Conservation (phyloP, 2,888 invertebrate genomes). For the Myopa testacea region DNA sequence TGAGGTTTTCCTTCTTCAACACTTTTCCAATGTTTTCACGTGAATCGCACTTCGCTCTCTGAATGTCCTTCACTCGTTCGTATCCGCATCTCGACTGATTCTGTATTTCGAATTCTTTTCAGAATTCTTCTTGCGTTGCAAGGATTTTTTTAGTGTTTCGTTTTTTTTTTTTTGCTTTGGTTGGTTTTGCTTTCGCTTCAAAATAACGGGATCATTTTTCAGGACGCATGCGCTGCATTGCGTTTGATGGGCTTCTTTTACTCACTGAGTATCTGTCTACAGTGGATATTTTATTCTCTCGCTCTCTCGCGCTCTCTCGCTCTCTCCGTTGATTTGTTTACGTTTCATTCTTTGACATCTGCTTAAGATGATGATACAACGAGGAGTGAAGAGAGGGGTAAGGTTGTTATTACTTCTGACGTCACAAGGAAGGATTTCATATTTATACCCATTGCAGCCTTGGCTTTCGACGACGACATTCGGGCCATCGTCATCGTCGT, state of each 20-base stretch:
- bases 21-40: background rate
- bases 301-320: background rate
- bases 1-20: background rate
- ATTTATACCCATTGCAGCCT: constrained; percentile 4
- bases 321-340: constrained; percentile 9
- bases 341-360: constrained; percentile 11
- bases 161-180: background rate
- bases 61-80: constrained; percentile 47
- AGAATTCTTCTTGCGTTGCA: background rate
- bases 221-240: constrained; percentile 28
- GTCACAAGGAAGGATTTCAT: constrained; percentile 19
- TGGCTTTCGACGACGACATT: background rate
- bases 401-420: constrained; percentile 15
- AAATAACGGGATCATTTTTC: constrained; percentile 38
- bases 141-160: background rate
- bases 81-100: constrained; percentile 54
- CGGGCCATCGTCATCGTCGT: too few relatives aligned
- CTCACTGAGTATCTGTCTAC: background rate
- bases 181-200: background rate
- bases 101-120: constrained; percentile 40
- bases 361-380: background rate
- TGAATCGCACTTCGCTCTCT: constrained; percentile 15
- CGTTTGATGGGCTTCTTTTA: background rate
- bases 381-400: background rate
- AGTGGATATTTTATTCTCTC: constrained; percentile 3